phyloP scores from a whole-genome alignment of 1,140 invertebrate genomes.

The Camponotus pennsylvanicus region DNA sequence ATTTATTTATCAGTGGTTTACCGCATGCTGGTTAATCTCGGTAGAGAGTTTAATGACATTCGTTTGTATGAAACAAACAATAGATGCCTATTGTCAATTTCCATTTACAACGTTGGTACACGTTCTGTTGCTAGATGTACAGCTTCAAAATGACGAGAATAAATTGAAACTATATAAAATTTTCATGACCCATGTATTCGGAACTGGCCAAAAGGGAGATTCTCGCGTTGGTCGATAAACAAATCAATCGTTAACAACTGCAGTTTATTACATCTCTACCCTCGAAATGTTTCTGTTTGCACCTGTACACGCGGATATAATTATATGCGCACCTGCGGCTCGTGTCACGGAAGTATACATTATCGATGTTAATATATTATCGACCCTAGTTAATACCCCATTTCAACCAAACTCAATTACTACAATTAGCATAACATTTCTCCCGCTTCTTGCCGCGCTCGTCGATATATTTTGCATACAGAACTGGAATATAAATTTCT shows the following conservation, averaged over 20 bases:
- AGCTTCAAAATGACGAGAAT: constrained; percentile 53
- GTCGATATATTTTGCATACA: neutral
- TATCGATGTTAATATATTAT: constrained; percentile 54
- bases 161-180: constrained; percentile 69
- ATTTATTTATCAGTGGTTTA: constrained; percentile 45
- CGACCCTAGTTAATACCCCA: neutral
- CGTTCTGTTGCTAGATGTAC: constrained; percentile 25
- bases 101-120: constrained; percentile 32
- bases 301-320: constrained; percentile 45
- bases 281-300: constrained; percentile 53
- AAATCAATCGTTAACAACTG: constrained; percentile 69
- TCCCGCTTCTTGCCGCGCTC: neutral
- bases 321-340: constrained; percentile 68
- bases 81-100: constrained; percentile 47
- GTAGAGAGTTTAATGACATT: neutral
- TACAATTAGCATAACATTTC: constrained; percentile 29
- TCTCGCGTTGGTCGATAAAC: constrained; percentile 60
- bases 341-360: constrained; percentile 49
- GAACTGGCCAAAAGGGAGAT: constrained; percentile 43
- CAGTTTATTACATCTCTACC: constrained; percentile 51
- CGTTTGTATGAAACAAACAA: constrained; percentile 51
- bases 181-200: constrained; percentile 41
- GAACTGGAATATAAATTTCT: constrained; percentile 42
- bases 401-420: constrained; percentile 13
- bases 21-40: constrained; percentile 16